Conservation (phyloP, 2,797 vertebrate species). For the Trichosurus vulpecula region DNA sequence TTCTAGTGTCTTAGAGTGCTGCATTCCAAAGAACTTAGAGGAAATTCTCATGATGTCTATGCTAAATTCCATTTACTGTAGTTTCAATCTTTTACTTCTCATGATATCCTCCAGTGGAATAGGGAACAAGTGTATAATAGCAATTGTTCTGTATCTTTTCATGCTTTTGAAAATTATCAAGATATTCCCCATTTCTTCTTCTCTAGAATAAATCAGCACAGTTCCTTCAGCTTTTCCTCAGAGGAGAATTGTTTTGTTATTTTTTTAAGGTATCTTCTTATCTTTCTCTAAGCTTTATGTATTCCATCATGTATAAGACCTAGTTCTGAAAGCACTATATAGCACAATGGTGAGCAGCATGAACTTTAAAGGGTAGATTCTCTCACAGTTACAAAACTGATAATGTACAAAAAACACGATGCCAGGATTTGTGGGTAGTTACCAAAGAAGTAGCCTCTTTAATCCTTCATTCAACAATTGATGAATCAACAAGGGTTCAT, state of each 20-base stretch:
- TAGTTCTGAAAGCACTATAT: neutral
- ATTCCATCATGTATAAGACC: neutral
- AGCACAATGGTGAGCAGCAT: neutral
- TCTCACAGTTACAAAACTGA: neutral
- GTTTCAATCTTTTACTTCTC: slow-evolving; percentile 26
- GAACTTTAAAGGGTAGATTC: neutral
- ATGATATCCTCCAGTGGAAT: neutral
- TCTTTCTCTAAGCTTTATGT: neutral
- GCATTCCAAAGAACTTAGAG: slow-evolving; percentile 43
- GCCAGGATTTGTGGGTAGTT: neutral
- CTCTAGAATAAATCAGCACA: neutral
- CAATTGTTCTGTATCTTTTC: neutral
- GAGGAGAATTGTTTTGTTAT: neutral
- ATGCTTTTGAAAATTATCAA: neutral
- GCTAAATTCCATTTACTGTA: slow-evolving; percentile 36
- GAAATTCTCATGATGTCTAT: slow-evolving; percentile 26
- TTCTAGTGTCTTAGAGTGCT: slow-evolving; percentile 20
- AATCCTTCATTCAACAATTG: neutral
- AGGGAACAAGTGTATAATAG: neutral
- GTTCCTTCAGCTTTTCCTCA: neutral
- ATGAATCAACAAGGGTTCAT: neutral
- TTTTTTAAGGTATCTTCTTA: neutral
- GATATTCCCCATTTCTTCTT: neutral
- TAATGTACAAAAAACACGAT: neutral
- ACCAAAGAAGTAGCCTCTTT: neutral